These are phyloP conservation scores for Rhodinocichla rosea DNA, from an alignment of 2,113 vertebrate species.

Conservation along the genomic window DNA sequence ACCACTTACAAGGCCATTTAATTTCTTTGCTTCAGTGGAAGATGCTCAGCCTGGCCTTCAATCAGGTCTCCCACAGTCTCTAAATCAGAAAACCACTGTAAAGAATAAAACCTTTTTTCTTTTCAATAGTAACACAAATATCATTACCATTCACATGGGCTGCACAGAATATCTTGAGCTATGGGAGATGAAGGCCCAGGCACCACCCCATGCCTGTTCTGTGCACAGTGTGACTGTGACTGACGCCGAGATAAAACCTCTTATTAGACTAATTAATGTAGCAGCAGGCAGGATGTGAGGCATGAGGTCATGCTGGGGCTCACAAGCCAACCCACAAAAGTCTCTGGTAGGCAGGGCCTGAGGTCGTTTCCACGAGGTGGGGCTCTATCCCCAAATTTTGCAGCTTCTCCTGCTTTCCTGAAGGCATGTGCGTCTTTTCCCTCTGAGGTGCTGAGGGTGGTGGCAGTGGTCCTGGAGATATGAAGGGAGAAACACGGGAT, in stretches of 20 bases:
- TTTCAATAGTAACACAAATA: neutral
- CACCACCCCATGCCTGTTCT: neutral
- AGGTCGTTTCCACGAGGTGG: neutral
- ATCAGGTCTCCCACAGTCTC: neutral
- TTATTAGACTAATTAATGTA: neutral
- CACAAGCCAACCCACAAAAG: neutral
- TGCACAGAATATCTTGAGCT: neutral
- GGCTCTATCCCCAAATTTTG: neutral
- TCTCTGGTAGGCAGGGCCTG: neutral
- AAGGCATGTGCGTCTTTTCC: neutral
- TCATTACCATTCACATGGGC: neutral
- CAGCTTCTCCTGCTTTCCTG: neutral
- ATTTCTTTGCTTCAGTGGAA: neutral
- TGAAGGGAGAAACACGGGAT: neutral
- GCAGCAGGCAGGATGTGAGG: neutral
- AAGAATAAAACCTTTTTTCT: neutral
- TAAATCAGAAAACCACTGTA: neutral
- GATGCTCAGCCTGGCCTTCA: neutral
- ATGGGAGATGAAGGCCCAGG: neutral
- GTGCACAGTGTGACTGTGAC: fast-evolving
- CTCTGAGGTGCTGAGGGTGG: fast-evolving
- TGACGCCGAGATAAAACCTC: neutral
- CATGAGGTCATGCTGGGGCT: neutral
- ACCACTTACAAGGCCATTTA: neutral
- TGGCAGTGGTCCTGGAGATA: neutral